Evolutionary conservation across 1,140 invertebrate genomes (phyloP), one percentile per base, ranked within the genome.

Genomic region (Formica exsecta): DNA sequence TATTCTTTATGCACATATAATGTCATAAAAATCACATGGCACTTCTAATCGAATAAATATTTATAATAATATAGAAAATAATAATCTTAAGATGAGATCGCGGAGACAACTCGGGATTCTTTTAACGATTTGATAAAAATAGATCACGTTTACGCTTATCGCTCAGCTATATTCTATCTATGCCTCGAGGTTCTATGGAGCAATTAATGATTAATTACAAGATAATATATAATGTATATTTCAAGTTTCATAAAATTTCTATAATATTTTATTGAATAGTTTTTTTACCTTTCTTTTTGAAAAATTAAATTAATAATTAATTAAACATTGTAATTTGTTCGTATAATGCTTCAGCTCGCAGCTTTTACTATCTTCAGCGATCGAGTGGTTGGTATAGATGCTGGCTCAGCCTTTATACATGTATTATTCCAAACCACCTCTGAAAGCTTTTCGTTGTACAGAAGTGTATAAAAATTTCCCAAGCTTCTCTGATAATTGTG

Each of bases 361-460:
- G 84, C 79, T 32, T 32, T 76, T 75, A 29, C 38, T 79, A 59
- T 79, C 61, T 90, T 62, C 6, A 65, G 32, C 44, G 54, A 66
- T 59, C 79, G 41, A 79, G 59, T 61, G 77, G 29, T 62, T 25
- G 75, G 29, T 70, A 74, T 44, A 85, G 79, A 77, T 25, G 61
- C 44, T 51, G 29, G 64, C 77, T 66, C 41, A 75, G 57, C 59
- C 76, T 87, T 87, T 74, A 85, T 86, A 90, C 88, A 93, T 93
- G 91, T 92, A 93, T 93, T 93, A 93, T 93, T 93, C 92, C 76
- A 83, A 86, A 86, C 76, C 70, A 84, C 79, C 89, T 93, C 89
- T 93, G 89, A 93, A 93, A 93, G 92, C 92, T 92, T 93, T 93
- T 93, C 92, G 90, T 70, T 93, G 93, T 93, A 89, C 68, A 92